A percentile compares a stretch with the other conserved stretches of the same genome.
Conservation (phyloP, 2,888 invertebrate species). For the Chrysolina oricalcia region DNA sequence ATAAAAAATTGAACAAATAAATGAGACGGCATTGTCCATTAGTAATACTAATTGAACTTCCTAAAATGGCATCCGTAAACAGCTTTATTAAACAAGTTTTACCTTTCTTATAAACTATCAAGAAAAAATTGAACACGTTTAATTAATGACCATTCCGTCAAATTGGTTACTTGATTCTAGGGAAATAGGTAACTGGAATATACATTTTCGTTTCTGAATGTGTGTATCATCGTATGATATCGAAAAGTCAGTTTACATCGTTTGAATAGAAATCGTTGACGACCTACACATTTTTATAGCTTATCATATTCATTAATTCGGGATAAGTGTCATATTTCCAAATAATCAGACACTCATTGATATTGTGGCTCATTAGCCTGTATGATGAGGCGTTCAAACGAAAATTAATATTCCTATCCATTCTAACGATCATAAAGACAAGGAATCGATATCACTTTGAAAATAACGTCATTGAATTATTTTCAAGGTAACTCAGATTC, state of each 20-base stretch:
- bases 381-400: not conserved
- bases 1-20: too few relatives aligned
- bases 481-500: too few relatives aligned
- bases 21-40: not conserved
- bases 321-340: not conserved
- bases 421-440: not conserved
- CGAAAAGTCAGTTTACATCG: not conserved
- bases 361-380: not conserved
- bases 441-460: not conserved
- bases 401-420: not conserved
- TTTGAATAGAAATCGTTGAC: not conserved
- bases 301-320: not conserved
- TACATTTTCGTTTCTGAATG: not conserved
- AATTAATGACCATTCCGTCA: not conserved
- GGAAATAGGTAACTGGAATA: constrained; percentile 8
- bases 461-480: too few relatives aligned
- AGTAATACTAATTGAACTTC: not conserved
- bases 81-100: constrained; percentile 2
- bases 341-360: not conserved
- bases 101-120: not conserved
- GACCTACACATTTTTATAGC: not conserved
- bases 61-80: not conserved
- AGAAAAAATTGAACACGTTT: constrained; percentile 9
- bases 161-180: constrained; percentile 1
- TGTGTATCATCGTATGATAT: not conserved